A percentile compares a stretch with the other conserved stretches of the same genome.
phyloP scores from a whole-genome alignment of 2,888 invertebrate species.

The Sarcophaga carnaria region DNA sequence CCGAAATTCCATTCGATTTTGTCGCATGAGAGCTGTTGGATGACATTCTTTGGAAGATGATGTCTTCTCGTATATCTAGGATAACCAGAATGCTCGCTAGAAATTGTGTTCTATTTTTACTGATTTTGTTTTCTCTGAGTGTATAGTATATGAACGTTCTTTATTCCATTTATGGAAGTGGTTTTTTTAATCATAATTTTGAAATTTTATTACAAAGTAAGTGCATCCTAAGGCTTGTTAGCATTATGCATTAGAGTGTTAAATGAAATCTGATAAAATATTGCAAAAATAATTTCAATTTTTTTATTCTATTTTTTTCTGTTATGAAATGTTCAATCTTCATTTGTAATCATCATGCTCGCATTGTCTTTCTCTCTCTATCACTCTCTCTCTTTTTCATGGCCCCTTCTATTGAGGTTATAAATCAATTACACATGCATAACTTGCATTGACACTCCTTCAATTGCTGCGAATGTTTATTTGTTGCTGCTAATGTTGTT shows the following conservation, averaged over 20 bases:
- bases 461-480: background rate
- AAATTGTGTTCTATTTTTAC: too few relatives aligned
- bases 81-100: too few relatives aligned
- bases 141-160: too few relatives aligned
- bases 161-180: too few relatives aligned
- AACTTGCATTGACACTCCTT: slow-evolving; percentile 54
- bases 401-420: slow-evolving; percentile 60
- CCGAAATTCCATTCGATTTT: too few relatives aligned
- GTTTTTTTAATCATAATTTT: too few relatives aligned
- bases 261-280: background rate
- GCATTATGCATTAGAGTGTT: background rate
- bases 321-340: background rate
- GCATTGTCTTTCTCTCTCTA: background rate
- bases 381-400: too few relatives aligned
- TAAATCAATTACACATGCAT: slow-evolving; percentile 69
- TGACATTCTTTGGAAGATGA: too few relatives aligned
- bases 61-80: too few relatives aligned
- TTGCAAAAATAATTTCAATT: background rate
- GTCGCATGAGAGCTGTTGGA: too few relatives aligned
- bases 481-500: background rate
- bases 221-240: background rate
- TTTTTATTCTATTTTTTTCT: background rate
- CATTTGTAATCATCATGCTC: background rate
- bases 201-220: background rate
- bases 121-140: too few relatives aligned